Evolutionary conservation across 2,797 vertebrate genomes (phyloP), one percentile per base, ranked within the genome.

Genomic region (Odontamblyopus lacepedii): DNA sequence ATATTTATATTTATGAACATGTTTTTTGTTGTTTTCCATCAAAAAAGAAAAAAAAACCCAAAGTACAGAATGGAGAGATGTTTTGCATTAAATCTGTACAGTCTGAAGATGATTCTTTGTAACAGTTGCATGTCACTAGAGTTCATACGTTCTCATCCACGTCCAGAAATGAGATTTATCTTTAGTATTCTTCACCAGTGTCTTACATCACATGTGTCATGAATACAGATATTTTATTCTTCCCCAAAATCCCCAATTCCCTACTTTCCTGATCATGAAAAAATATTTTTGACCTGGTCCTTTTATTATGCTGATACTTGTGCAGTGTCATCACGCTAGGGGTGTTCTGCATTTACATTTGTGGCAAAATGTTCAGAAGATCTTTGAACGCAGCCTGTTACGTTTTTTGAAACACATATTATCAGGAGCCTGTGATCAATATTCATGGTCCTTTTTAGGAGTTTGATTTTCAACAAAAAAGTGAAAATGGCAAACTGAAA

Each of bases 61-160:
- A 92, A 91, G 87, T 68, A 74, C 67, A 79, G 69, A 74, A 79
- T 67, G 65, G 44, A 41, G 61, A 69, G 13, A 63, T 38, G 50
- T 29, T 55, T 35, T 70, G 51, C 69, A 63, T 73, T 81, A 74
- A 74, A 73, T 75, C 87, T 90, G 76, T 81, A 86, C 71, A 83
- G 71, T 74, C 76, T 89, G 81, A 23, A 6, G 61, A 80, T 75
- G 77, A 83, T 83, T 89, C 57, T 83, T 38, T 83, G 87, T 91
- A 90, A 94, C 89, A 92, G 93, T 92, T 96, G 95, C 95, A 97
- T 96, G 91, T 92, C 93, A 95, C 93, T 94, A 93, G 86, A 70
- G 75, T 82, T 75, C 73, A 82, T 81, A 90, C 63, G 19, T 92
- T 78, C 76, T 90, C 94, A 95, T 95, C 93, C 92, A 92, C 88